Conservation (phyloP, 2,888 invertebrate genomes). For the Netelia fuscicornis region DNA sequence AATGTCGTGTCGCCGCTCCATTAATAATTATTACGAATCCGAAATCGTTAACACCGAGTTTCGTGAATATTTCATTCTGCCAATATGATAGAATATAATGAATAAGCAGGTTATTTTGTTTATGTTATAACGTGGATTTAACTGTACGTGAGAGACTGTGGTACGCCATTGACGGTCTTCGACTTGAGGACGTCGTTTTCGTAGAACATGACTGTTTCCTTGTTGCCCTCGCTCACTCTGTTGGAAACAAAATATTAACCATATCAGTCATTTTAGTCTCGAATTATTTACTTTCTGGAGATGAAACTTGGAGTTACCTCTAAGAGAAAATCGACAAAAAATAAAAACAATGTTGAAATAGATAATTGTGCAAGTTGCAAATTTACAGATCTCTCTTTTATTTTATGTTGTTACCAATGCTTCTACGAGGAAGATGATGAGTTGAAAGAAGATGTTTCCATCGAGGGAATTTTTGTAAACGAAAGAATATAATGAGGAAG, state of each 20-base stretch:
- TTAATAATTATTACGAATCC: background rate
- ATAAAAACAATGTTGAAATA: too few species aligned
- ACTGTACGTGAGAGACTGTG: constrained; percentile 94
- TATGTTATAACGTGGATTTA: constrained; percentile 80
- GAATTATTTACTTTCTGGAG: background rate
- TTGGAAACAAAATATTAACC: constrained; percentile 77
- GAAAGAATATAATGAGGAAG: constrained; percentile 41
- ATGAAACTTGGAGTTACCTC: background rate
- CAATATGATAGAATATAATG: constrained; percentile 20
- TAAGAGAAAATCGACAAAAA: too few species aligned
- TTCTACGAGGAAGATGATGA: too few species aligned
- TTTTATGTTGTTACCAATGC: too few species aligned
- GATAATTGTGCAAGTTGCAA: too few species aligned
- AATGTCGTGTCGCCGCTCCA: background rate
- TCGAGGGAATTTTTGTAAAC: background rate
- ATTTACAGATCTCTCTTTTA: too few species aligned
- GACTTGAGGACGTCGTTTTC: constrained; percentile 98
- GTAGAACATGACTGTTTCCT: constrained; percentile 97
- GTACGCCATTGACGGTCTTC: constrained; percentile 98
- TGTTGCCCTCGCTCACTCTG: constrained; percentile 97
- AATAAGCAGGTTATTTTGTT: constrained; percentile 41
- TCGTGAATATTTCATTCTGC: constrained; percentile 23
- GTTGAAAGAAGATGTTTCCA: too few species aligned
- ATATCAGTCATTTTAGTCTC: background rate
- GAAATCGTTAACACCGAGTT: constrained; percentile 12